Evolutionary conservation across 1,140 invertebrate species (phyloP).

Genomic region (Bombus pyrosoma): DNA sequence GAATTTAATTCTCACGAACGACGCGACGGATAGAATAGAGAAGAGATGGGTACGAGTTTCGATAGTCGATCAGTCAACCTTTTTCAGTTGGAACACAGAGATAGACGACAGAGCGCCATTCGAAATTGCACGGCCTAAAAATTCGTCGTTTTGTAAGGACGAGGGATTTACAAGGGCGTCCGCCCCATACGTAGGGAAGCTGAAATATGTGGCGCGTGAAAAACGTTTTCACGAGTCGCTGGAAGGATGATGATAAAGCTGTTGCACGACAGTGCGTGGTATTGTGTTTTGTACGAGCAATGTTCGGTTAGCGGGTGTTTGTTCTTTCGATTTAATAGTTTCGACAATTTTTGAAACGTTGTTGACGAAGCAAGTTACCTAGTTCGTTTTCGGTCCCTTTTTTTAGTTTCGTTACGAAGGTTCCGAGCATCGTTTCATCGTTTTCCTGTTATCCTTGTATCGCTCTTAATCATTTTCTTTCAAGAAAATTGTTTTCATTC

Average conservation of each 20-base stretch:
- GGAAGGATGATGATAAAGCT: constrained; percentile 1
- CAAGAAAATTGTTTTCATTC: no score
- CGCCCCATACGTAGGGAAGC: no score
- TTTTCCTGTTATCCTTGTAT: no score
- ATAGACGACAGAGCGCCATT: background rate
- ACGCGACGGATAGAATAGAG: background rate
- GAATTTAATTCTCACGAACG: background rate
- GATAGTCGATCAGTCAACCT: background rate
- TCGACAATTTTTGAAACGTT: background rate
- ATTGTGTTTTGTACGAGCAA: background rate
- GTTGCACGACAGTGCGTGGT: background rate
- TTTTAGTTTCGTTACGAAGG: no score
- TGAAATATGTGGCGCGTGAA: constrained; percentile 12
- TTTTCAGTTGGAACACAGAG: background rate
- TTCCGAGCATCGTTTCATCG: no score
- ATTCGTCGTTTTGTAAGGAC: background rate
- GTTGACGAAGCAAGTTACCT: background rate
- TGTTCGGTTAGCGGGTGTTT: background rate
- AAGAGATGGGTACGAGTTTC: background rate
- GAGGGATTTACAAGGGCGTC: background rate
- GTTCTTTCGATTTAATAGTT: background rate
- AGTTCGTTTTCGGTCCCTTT: background rate
- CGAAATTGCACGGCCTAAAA: constrained; percentile 17
- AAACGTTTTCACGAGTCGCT: constrained; percentile 17
- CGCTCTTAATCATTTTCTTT: no score